phyloP scores from a whole-genome alignment of 2,888 invertebrate genomes.

The Perizoma affinitatum region DNA sequence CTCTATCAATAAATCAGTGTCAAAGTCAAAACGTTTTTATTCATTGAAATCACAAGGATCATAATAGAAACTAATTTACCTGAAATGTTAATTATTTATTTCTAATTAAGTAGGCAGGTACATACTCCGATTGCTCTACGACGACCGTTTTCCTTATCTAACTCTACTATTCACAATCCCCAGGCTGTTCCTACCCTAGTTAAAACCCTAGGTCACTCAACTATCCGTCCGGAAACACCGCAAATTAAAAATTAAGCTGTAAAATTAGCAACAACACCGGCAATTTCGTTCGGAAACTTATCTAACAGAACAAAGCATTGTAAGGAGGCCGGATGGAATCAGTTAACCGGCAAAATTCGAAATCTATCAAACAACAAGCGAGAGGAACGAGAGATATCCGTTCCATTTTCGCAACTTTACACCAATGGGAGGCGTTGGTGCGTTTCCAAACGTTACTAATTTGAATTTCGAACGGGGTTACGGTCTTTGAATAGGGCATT shows the following conservation, averaged over 20 bases:
- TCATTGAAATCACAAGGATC: too few species aligned
- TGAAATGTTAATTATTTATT: too few species aligned
- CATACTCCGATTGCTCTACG: too few species aligned
- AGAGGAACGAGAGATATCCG: slow-evolving; percentile 82
- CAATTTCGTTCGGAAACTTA: slow-evolving; percentile 25
- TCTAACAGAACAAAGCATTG: slow-evolving; percentile 41
- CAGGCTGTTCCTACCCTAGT: background rate
- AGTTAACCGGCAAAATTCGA: slow-evolving; percentile 82
- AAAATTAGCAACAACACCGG: slow-evolving; percentile 22
- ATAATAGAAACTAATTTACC: too few species aligned
- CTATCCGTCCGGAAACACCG: slow-evolving; percentile 4
- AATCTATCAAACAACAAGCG: slow-evolving; percentile 70
- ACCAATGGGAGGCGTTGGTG: slow-evolving; percentile 69
- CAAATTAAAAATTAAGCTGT: slow-evolving; percentile 26
- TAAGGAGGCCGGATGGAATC: slow-evolving; percentile 72
- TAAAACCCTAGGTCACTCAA: slow-evolving; percentile 2
- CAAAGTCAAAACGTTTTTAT: too few species aligned
- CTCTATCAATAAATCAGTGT: too few species aligned
- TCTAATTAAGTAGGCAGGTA: too few species aligned
- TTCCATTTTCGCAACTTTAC: slow-evolving; percentile 79
- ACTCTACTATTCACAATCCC: background rate
- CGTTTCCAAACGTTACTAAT: slow-evolving; percentile 66
- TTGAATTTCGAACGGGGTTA: slow-evolving; percentile 59
- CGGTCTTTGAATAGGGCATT: slow-evolving; percentile 35
- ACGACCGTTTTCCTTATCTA: too few species aligned